phyloP scores from a whole-genome alignment of 2,797 vertebrate species.

The Eulemur coronatus region DNA sequence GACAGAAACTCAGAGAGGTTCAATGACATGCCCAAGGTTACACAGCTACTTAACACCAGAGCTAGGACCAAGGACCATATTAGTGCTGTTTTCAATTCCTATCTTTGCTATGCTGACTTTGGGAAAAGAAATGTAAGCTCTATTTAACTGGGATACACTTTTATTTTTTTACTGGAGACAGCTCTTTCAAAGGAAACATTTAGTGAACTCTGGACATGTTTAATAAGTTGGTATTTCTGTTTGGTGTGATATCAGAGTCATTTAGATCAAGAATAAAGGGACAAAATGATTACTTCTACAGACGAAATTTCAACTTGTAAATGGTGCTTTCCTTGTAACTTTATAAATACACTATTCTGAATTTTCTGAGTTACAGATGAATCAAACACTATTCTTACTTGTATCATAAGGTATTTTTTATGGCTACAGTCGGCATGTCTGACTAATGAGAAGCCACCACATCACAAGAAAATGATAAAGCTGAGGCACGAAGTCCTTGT shows the following conservation, averaged over 20 bases:
- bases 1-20: neutral
- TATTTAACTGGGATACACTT: neutral
- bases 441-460: neutral
- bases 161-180: neutral
- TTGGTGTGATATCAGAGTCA: neutral
- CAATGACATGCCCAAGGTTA: neutral
- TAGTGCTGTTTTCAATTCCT: neutral
- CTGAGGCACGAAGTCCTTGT: slow-evolving; percentile 9
- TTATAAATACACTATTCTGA: neutral
- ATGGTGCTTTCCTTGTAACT: neutral
- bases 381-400: slow-evolving; percentile 36
- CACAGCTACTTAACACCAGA: neutral
- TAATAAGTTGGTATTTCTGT: neutral
- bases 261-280: neutral
- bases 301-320: slow-evolving; percentile 14
- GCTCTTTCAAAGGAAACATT: neutral
- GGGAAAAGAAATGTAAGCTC: neutral
- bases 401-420: neutral
- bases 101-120: neutral
- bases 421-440: neutral
- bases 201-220: neutral
- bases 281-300: neutral
- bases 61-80: neutral
- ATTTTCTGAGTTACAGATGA: slow-evolving; percentile 24
- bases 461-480: neutral